Base-by-base conservation (phyloP, 92 coral and sea anemone species). In the Plumapathes pennacea region DNA sequence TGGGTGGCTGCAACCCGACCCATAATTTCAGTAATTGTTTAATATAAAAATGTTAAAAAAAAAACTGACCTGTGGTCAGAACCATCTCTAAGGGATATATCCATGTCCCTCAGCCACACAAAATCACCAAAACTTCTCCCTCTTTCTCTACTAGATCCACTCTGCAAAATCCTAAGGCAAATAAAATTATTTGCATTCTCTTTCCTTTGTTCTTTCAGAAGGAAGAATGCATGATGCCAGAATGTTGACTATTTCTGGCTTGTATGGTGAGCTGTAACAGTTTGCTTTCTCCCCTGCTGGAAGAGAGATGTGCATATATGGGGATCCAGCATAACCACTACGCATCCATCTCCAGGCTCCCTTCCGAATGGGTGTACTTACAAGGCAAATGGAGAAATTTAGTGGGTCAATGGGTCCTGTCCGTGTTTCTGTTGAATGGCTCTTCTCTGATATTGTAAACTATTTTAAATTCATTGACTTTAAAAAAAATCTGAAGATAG, bases 351-450 rank as follows among this genome's bases (percentile, higher is more conserved):
- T n/a, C n/a, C n/a, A 59, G 53, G 21, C 61, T 28, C 61, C 61
- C 29, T 54, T 54, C 19, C 61, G 61, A 5, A 38, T 54, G 20
- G 47, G 62, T 12, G 44, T 60, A 24, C 44, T 60, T 36, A 60
- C 54, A 50, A 60, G 67, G 30, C 33, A 60, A 24, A 43, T 60
- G 67, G 36, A 60, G 54, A 60, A 40, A 40, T 60, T 42, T 42
- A 25, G 29, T 43, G 54, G 30, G 24, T 60, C 69, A 44, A 61
- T 62, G 46, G 47, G 69, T 39, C 39, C 57, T 15, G 69, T 62
- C 69, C 69, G 46, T 62, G 57, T 47, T 46, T 46, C 57, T n/a
- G 69, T 62, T 41, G 69, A 62, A 62, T 62, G 57, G 57, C 32
- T 62, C 13, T 62, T 62, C 47, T 54, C 46, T 18, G 57, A 62